Conservation (phyloP, 2,113 vertebrate genomes). For the Platanista minor region DNA sequence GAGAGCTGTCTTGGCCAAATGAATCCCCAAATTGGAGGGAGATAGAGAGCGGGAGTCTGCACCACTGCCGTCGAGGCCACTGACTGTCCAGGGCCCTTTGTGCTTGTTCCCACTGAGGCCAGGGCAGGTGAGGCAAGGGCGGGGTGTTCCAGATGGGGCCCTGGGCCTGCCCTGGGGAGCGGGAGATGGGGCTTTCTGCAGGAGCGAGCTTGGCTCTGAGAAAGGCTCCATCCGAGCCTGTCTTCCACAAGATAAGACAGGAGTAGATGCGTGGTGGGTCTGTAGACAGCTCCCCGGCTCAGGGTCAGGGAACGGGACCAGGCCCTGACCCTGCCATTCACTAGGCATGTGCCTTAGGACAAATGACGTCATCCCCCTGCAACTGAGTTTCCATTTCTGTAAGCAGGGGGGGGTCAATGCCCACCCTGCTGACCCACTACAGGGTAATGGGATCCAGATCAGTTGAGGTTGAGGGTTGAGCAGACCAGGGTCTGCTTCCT, state of each 20-base stretch:
- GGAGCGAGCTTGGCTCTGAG: not conserved
- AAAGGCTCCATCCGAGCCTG: fast-evolving
- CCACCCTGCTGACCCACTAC: fast-evolving
- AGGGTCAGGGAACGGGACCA: not conserved
- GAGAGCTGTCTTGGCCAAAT: fast-evolving
- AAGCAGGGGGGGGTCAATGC: fast-evolving
- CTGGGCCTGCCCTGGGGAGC: not conserved
- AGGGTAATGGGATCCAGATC: fast-evolving
- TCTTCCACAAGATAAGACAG: fast-evolving
- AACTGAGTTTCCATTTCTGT: not conserved
- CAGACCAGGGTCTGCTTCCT: fast-evolving
- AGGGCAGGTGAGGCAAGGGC: fast-evolving
- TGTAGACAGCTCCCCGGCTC: fast-evolving
- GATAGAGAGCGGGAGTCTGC: fast-evolving
- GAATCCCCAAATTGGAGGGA: not conserved
- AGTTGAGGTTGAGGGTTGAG: not conserved
- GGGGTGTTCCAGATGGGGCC: fast-evolving
- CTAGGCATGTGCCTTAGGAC: fast-evolving
- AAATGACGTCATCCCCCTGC: fast-evolving
- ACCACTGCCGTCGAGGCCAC: fast-evolving
- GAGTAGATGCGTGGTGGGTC: not conserved
- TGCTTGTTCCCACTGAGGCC: fast-evolving
- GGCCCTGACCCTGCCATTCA: fast-evolving
- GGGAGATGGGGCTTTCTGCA: too few species aligned
- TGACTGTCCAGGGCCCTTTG: fast-evolving